A percentile compares a stretch with the other conserved stretches of the same genome.
Evolutionary conservation across 1,140 invertebrate species (phyloP).

Genomic region (Hycleus cichorii): DNA sequence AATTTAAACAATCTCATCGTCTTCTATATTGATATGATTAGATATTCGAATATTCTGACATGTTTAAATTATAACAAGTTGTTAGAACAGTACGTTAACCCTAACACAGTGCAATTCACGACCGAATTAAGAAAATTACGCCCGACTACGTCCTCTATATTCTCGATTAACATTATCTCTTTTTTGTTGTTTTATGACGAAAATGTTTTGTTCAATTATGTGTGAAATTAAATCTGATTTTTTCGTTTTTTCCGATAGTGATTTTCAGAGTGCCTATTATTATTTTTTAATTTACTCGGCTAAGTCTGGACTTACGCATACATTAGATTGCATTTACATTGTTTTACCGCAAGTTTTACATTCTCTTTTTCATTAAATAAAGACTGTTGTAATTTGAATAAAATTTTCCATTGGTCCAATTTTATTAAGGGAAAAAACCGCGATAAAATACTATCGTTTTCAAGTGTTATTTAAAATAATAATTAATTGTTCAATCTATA

Average conservation of each 20-base stretch:
- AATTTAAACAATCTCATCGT: too few species aligned
- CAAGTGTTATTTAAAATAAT: too few species aligned
- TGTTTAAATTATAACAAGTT: slow-evolving; percentile 6
- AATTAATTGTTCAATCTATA: neutral
- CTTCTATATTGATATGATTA: too few species aligned
- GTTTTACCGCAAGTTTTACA: too few species aligned
- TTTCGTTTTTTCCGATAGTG: slow-evolving; percentile 3
- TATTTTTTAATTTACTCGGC: too few species aligned
- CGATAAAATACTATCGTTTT: too few species aligned
- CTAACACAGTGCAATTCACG: slow-evolving; percentile 10
- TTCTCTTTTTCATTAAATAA: too few species aligned
- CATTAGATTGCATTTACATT: too few species aligned
- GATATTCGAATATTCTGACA: neutral
- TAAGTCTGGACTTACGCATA: too few species aligned
- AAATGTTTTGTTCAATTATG: slow-evolving; percentile 10
- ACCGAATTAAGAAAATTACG: slow-evolving; percentile 15
- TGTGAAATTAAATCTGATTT: slow-evolving; percentile 14
- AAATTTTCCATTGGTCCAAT: too few species aligned
- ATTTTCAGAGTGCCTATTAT: neutral
- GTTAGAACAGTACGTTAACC: slow-evolving; percentile 6
- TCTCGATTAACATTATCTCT: slow-evolving; percentile 3
- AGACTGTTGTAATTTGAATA: too few species aligned
- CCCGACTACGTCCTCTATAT: slow-evolving; percentile 5
- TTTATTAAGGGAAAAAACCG: too few species aligned
- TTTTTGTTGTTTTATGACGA: slow-evolving; percentile 7